These are phyloP conservation scores for Ploceus nigricollis DNA, from an alignment of 2,113 vertebrate genomes.

Conservation along the genomic window DNA sequence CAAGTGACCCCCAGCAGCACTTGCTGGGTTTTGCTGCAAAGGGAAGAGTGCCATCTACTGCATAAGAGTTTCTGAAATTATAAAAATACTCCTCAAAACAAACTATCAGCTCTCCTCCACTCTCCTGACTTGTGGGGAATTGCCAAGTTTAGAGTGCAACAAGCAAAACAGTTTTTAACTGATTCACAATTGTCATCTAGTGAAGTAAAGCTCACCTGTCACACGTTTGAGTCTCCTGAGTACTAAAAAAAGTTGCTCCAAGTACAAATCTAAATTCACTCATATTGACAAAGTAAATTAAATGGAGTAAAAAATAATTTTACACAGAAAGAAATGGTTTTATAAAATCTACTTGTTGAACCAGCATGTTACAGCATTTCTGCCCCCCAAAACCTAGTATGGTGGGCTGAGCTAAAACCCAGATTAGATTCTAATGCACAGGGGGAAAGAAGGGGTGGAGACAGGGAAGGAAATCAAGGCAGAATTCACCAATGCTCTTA, in stretches of 20 bases:
- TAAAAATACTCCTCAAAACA: neutral
- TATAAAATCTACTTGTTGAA: neutral
- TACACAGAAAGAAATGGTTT: neutral
- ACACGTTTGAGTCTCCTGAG: neutral
- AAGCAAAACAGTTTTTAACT: neutral
- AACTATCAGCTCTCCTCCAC: neutral
- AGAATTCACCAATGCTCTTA: neutral
- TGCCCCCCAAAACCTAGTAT: neutral
- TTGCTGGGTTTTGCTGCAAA: neutral
- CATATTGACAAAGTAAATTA: neutral
- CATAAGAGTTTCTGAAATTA: neutral
- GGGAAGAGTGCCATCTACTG: slow-evolving; percentile 60
- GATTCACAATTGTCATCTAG: neutral
- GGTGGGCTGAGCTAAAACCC: neutral
- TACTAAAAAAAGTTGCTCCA: neutral
- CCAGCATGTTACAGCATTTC: neutral
- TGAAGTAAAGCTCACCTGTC: neutral
- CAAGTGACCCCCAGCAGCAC: neutral
- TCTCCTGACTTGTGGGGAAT: neutral
- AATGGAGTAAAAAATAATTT: neutral
- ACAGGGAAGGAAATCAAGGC: neutral
- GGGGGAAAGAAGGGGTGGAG: neutral
- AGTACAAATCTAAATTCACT: neutral
- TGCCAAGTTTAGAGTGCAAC: neutral
- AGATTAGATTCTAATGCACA: neutral